A percentile compares a stretch with the other conserved stretches of the same genome.
Evolutionary conservation across 2,888 invertebrate species (phyloP).

Genomic region (Leucoptera coffeella): DNA sequence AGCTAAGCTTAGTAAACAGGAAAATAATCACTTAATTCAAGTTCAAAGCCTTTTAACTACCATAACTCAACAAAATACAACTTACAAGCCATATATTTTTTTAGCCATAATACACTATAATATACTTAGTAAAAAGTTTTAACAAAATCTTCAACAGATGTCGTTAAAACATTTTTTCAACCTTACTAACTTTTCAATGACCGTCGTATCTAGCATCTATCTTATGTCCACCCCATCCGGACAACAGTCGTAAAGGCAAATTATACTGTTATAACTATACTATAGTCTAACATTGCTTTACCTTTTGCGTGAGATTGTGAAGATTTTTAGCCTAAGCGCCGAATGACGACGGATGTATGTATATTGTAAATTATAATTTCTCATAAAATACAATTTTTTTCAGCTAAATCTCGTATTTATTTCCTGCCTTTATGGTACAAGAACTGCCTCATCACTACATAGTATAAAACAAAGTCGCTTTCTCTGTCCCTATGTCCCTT

Average conservation of each 20-base stretch:
- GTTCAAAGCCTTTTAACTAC: no score
- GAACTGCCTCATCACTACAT: no score
- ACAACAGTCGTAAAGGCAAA: constrained; percentile 40
- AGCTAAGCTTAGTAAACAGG: no score
- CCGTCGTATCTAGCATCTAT: constrained; percentile 29
- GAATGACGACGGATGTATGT: constrained; percentile 55
- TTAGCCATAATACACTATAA: no score
- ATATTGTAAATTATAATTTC: constrained; percentile 58
- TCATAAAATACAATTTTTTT: constrained; percentile 58
- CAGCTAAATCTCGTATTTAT: constrained; percentile 39
- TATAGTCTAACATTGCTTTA: constrained; percentile 57
- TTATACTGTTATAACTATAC: constrained; percentile 51
- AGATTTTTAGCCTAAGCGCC: constrained; percentile 54
- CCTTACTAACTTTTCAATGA: constrained; percentile 33
- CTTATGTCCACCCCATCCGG: constrained; percentile 33
- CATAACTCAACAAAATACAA: no score
- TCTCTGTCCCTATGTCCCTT: no score
- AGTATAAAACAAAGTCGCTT: no score
- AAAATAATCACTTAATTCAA: no score
- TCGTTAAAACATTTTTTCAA: no score
- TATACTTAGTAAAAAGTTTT: no score
- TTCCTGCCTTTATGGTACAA: not conserved
- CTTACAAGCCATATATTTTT: no score
- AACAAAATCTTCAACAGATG: no score
- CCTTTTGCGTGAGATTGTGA: constrained; percentile 55